Conservation (phyloP, 1,140 invertebrate species). For the Calycopis cecrops region DNA sequence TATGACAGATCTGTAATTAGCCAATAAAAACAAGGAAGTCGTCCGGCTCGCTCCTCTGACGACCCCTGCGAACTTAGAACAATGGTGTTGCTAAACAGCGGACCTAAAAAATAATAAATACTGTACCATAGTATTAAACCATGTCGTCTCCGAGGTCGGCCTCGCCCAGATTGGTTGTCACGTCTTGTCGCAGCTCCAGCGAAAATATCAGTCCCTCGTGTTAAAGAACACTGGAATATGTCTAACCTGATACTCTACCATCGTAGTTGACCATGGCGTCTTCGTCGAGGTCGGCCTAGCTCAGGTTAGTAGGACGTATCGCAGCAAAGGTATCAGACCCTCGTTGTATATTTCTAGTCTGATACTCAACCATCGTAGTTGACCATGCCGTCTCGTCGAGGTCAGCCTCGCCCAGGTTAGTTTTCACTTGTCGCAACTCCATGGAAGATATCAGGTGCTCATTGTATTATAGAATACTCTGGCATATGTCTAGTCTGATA, state of each 20-base stretch:
- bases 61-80: too few relatives aligned
- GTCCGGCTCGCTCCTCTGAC: too few relatives aligned
- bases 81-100: too few relatives aligned
- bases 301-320: conserved; percentile 66
- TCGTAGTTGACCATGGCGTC: conserved; percentile 92
- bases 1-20: too few relatives aligned
- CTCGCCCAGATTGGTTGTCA: conserved; percentile 72
- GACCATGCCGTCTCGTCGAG: conserved; percentile 92
- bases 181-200: neutral
- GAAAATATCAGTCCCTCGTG: neutral
- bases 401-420: conserved; percentile 88
- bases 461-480: conserved; percentile 84
- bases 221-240: too few relatives aligned
- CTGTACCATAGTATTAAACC: too few relatives aligned
- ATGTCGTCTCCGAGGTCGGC: conserved; percentile 88
- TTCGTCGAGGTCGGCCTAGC: conserved; percentile 92
- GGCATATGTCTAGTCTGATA: neutral
- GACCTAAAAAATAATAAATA: too few relatives aligned
- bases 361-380: conserved; percentile 79
- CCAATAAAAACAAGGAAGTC: too few relatives aligned
- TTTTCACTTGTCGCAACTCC: neutral
- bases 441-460: conserved; percentile 79
- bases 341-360: conserved; percentile 37
- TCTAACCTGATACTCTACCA: conserved; percentile 32
- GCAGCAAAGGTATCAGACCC: neutral